phyloP scores from a whole-genome alignment of 2,888 invertebrate genomes.

The Tromatobia lineatoria region DNA sequence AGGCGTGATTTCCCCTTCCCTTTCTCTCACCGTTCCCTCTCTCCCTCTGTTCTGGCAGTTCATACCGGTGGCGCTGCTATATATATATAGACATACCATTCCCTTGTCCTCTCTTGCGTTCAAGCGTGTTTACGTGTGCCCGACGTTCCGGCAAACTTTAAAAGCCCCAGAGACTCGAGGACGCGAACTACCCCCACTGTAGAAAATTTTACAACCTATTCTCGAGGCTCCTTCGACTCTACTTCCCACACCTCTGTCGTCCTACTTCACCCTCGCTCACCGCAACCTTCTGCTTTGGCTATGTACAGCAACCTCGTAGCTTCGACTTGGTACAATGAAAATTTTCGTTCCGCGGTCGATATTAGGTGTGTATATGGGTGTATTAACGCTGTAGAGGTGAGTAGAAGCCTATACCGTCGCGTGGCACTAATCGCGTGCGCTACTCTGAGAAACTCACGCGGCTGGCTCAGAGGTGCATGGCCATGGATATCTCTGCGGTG shows the following conservation, averaged over 20 bases:
- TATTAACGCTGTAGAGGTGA: background rate
- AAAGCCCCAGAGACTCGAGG: slow-evolving; percentile 37
- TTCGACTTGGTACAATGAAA: slow-evolving; percentile 25
- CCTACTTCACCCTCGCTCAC: slow-evolving; percentile 4
- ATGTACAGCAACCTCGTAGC: background rate
- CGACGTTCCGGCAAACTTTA: slow-evolving; percentile 33
- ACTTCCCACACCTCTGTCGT: background rate
- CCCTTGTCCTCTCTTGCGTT: background rate
- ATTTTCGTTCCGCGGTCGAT: slow-evolving; percentile 53
- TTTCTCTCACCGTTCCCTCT: no score
- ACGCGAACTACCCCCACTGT: background rate
- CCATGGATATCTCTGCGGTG: slow-evolving; percentile 23
- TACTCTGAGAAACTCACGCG: background rate
- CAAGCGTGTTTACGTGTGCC: slow-evolving; percentile 23
- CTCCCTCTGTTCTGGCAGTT: background rate
- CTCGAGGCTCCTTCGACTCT: slow-evolving; percentile 4
- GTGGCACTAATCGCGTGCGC: slow-evolving; percentile 64
- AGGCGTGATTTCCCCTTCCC: background rate
- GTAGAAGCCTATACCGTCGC: slow-evolving; percentile 54
- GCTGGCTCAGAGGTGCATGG: slow-evolving; percentile 24
- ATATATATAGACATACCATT: background rate
- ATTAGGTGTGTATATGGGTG: slow-evolving; percentile 19
- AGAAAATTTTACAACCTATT: slow-evolving; percentile 18
- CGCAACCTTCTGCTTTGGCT: slow-evolving; percentile 3
- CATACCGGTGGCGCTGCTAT: background rate